Evolutionary conservation across 2,113 vertebrate genomes (phyloP), one percentile per base, ranked within the genome.

Genomic region (Poeciliopsis retropinna): DNA sequence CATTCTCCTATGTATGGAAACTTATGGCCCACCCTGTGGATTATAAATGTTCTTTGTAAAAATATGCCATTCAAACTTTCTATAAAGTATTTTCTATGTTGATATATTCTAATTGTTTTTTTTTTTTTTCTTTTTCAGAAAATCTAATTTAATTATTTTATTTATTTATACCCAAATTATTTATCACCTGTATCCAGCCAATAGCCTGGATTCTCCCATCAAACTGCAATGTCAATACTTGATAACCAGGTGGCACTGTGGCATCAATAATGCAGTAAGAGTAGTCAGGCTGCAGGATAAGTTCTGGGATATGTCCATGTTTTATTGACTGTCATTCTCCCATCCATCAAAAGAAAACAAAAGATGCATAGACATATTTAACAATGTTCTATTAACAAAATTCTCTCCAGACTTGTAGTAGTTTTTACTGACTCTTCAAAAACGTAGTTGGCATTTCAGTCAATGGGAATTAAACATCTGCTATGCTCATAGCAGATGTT

Each of bases 241-340:
- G 31, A 76, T 70, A 0, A 29, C 0, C 28, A 87, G 87, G 39
- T 76, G 92, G 75, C 41, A 87, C 90, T 96, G 94, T 41, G 91
- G 84, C 62, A 60, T 83, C 67, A 93, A 81, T 63, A 88, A 80
- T 27, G 88, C 86, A 5, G 76, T 67, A 66, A 91, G 88, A 64
- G 25, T 89, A 85, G 86, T 0, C 86, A 92, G 39, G 90, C 44
- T 17, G 7, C 7, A 57, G 22, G 51, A 25, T 57, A 25, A 57
- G 25, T 57, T 57, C 51, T 57, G 44, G 44, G 25, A 57, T 25
- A 57, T 57, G 51, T n/a, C 51, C 19, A 8, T n/a, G 51, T 7
- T 57, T 57, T n/a, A 57, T n/a, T 10, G 51, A n/a, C 22, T 9
- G 25, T 9, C 51, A n/a, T 17, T 25, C 22, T 10, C 0, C 11